Evolutionary conservation across 1,140 invertebrate species (phyloP).

Genomic region (Drosophila ogumai): DNA sequence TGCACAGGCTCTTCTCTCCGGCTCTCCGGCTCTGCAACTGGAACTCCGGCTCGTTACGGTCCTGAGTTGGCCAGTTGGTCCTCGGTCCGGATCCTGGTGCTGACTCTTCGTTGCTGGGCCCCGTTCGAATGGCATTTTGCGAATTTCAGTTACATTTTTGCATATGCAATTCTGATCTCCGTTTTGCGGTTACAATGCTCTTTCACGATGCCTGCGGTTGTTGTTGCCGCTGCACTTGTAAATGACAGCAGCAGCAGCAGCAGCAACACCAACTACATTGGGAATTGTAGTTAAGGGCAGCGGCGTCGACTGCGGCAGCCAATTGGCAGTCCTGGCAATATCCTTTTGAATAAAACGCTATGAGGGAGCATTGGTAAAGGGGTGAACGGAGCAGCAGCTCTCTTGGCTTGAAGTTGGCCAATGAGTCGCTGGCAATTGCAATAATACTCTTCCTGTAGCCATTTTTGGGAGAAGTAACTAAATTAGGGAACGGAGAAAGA

Average conservation of each 20-base stretch:
- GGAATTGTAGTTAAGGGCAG: conserved; percentile 35
- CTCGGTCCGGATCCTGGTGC: conserved; percentile 12
- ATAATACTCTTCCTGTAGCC: conserved; percentile 18
- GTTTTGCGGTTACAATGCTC: conserved; percentile 70
- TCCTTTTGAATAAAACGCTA: conserved; percentile 68
- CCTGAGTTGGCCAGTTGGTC: not conserved
- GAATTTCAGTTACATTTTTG: conserved; percentile 78
- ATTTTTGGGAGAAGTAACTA: not conserved
- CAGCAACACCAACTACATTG: conserved; percentile 23
- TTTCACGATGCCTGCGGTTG: conserved; percentile 58
- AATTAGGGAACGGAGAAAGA: no score
- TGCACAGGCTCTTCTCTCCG: conserved; percentile 14
- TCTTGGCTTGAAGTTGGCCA: conserved; percentile 41
- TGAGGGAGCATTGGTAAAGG: not conserved
- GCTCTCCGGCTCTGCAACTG: conserved; percentile 9
- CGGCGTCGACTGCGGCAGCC: conserved; percentile 39
- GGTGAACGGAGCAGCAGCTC: conserved; percentile 3
- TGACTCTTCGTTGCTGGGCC: conserved; percentile 11
- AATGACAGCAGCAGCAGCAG: conserved; percentile 60
- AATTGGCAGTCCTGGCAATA: conserved; percentile 61
- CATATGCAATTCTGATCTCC: conserved; percentile 76
- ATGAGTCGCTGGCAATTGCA: conserved; percentile 37
- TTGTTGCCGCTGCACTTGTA: conserved; percentile 62
- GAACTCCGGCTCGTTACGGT: conserved; percentile 34
- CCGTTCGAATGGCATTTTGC: conserved; percentile 53